Evolutionary conservation across 1,140 invertebrate species (phyloP), one percentile per base, ranked within the genome.

Genomic region (Eriosoma lanigerum): DNA sequence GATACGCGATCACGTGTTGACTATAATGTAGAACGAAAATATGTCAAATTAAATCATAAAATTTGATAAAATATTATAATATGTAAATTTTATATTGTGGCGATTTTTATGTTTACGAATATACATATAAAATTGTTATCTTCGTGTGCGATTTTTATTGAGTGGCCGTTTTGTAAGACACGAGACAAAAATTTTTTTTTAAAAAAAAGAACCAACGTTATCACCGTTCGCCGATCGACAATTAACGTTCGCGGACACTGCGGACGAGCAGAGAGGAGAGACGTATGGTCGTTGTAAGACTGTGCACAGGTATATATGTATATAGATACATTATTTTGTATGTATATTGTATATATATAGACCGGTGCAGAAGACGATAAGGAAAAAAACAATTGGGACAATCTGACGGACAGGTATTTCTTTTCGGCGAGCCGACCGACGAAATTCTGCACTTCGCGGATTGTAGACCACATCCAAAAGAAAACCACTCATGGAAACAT

Each of bases 161-260:
- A 48, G 38, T 48, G 44, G 26, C 66, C 66, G 66, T 68, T 68
- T 68, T 68, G 66, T 68, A 68, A 24, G n/a, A 68, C 66, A 68
- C 21, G 66, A n/a, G n/a, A 48, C 66, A 48, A 68, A 68, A 68
- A 68, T 68, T 38, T 68, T 38, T 68, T 38, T 38, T 38, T 38
- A 48, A 2, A 17, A 48, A 15, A 68, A 68, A 68, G 48, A 15
- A 24, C 64, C 64, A n/a, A 24, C 64, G 38, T 68, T 68, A 68
- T 68, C 64, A 17, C 38, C 1, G 38, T 21, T 68, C 44, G 66
- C n/a, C 66, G 66, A 68, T 68, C 66, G 66, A 29, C 44, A 68
- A 68, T 68, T 68, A 68, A 68, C 66, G 66, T 48, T 46, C 64
- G 38, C 64, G 38, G 64, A 46, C 64, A 13, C 26, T 15, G n/a